phyloP scores from a whole-genome alignment of 2,888 invertebrate genomes.

The Allacma fusca region DNA sequence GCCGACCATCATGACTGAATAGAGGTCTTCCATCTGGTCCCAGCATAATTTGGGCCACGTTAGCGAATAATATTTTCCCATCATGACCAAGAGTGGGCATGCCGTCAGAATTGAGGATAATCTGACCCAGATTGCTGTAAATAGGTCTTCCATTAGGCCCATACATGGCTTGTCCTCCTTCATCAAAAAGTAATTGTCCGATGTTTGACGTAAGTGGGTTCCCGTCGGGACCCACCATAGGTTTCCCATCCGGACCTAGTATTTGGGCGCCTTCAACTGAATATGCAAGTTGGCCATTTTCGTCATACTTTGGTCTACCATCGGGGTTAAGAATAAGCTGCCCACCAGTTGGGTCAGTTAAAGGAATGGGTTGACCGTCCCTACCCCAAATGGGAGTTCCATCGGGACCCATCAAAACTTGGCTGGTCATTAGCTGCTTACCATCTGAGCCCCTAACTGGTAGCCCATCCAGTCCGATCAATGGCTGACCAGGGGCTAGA shows the following conservation, averaged over 20 bases:
- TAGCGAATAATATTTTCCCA: slow-evolving; percentile 23
- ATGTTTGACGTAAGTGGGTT: slow-evolving; percentile 1
- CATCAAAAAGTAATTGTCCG: neutral
- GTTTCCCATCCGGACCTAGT: slow-evolving; percentile 19
- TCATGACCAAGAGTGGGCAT: slow-evolving; percentile 22
- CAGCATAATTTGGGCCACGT: slow-evolving; percentile 37
- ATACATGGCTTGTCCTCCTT: slow-evolving; percentile 10
- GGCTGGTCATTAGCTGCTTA: slow-evolving; percentile 12
- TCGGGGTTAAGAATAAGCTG: slow-evolving; percentile 18
- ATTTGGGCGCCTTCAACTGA: neutral
- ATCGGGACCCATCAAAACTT: slow-evolving; percentile 22
- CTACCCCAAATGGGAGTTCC: slow-evolving; percentile 5
- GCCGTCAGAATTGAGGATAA: slow-evolving; percentile 4
- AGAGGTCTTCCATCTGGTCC: slow-evolving; percentile 20
- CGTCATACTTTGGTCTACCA: slow-evolving; percentile 21
- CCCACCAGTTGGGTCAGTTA: neutral
- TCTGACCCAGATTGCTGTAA: slow-evolving; percentile 31
- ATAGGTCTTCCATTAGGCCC: slow-evolving; percentile 22
- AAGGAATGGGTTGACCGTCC: neutral
- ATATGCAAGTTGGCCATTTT: slow-evolving; percentile 7
- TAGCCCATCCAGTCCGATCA: neutral
- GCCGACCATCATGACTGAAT: slow-evolving; percentile 21
- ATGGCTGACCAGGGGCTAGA: neutral
- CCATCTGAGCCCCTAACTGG: slow-evolving; percentile 1
- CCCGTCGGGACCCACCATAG: slow-evolving; percentile 14